Conservation (phyloP, 2,888 invertebrate genomes). For the Hermaeophaga mercurialis region DNA sequence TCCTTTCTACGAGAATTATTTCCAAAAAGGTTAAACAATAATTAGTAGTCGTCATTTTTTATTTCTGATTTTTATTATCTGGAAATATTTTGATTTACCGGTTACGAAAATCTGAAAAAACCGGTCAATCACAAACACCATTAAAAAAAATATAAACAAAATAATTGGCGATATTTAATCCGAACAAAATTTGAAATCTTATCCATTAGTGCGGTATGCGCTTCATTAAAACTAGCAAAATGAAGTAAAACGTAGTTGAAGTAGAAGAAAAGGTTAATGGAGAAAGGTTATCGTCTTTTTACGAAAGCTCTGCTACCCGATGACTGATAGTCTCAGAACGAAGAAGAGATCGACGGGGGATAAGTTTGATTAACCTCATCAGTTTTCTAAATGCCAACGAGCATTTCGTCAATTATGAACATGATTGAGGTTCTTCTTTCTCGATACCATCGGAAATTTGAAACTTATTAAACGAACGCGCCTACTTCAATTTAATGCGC, state of each 20-base stretch:
- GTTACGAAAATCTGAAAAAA: no score
- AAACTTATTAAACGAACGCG: no score
- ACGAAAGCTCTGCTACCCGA: constrained; percentile 20
- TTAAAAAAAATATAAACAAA: no score
- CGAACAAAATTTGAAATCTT: not conserved
- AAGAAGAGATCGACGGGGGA: constrained; percentile 24
- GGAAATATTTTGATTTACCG: no score
- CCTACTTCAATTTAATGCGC: no score
- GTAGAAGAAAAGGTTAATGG: constrained; percentile 10
- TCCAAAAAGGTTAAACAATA: no score
- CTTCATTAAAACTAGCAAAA: not conserved
- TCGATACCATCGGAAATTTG: constrained; percentile 24
- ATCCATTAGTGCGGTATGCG: not conserved
- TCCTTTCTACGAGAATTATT: no score
- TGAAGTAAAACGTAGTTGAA: constrained; percentile 10
- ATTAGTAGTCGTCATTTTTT: no score
- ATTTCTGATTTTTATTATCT: no score
- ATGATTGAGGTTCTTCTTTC: constrained; percentile 24
- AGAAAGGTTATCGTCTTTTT: constrained; percentile 21
- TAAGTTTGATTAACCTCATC: constrained; percentile 35
- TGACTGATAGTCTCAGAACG: constrained; percentile 31
- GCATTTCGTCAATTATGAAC: constrained; percentile 26
- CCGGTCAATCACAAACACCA: no score
- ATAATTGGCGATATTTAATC: no score
- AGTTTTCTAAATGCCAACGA: constrained; percentile 26